phyloP scores from a whole-genome alignment of 2,113 vertebrate genomes.

The Corydoras maculifer region DNA sequence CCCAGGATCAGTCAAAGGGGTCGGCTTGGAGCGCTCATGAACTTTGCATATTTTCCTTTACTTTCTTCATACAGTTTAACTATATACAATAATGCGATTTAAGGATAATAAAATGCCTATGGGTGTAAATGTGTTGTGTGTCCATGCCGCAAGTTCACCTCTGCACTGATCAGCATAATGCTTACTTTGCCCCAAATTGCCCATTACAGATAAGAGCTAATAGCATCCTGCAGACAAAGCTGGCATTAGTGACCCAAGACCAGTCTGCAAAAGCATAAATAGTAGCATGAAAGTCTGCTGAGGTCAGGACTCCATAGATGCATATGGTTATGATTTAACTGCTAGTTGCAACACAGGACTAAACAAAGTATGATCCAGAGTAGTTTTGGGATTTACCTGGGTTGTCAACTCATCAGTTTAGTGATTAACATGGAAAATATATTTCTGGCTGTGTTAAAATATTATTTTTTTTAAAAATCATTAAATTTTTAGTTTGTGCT shows the following conservation, averaged over 20 bases:
- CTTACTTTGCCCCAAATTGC: background rate
- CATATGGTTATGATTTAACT: slow-evolving; percentile 2
- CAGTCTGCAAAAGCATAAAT: slow-evolving; percentile 7
- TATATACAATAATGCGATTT: too few species aligned
- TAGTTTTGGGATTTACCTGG: background rate
- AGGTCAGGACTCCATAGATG: slow-evolving; percentile 7
- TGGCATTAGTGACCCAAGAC: slow-evolving; percentile 2
- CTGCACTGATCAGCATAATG: background rate
- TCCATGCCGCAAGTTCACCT: too few species aligned
- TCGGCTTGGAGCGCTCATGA: too few species aligned
- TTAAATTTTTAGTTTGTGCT: too few species aligned
- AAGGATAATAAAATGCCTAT: too few species aligned
- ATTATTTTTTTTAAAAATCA: too few species aligned
- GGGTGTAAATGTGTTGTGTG: too few species aligned
- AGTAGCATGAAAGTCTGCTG: background rate
- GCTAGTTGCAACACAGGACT: background rate
- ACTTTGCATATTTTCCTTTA: too few species aligned
- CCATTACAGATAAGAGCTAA: background rate
- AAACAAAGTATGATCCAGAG: background rate
- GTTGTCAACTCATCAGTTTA: background rate
- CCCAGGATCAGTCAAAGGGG: too few species aligned
- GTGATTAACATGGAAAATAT: background rate
- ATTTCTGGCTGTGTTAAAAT: background rate
- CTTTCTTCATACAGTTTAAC: too few species aligned
- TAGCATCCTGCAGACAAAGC: background rate